Percentiles rank a stretch among this genome's conserved stretches.
Conservation (phyloP, 2,797 vertebrate species). For the Tenualosa ilisha region DNA sequence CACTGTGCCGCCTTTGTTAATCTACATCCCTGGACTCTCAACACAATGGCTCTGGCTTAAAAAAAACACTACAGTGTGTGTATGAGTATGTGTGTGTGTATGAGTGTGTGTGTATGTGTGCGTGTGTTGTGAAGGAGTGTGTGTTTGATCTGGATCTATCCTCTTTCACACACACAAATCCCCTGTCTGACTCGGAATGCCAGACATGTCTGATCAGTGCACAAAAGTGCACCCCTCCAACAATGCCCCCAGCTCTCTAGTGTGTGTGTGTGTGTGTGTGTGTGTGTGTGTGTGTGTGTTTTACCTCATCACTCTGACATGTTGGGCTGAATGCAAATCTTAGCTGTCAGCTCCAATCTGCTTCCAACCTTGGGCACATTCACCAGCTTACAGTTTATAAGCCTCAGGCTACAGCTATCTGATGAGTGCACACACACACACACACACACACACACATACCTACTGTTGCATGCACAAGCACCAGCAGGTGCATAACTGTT, state of each 20-base stretch:
- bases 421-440: background rate
- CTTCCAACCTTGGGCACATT: background rate
- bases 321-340: background rate
- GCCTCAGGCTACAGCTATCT: background rate
- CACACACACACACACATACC: background rate
- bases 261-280: constrained; percentile 8
- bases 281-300: background rate
- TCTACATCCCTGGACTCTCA: background rate
- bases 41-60: constrained; percentile 1
- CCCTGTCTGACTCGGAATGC: constrained; percentile 46
- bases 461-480: background rate
- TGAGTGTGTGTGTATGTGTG: background rate
- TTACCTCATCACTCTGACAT: background rate
- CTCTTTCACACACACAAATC: constrained; percentile 14
- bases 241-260: constrained; percentile 16
- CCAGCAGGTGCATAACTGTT: background rate
- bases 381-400: background rate
- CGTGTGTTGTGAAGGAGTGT: background rate
- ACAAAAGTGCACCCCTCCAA: constrained; percentile 24
- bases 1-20: background rate
- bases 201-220: constrained; percentile 51
- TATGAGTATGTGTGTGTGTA: background rate
- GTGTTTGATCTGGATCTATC: constrained; percentile 12
- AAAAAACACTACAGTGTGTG: constrained; percentile 1
- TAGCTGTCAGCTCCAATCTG: background rate